These are phyloP conservation scores for Macrosiphum euphorbiae DNA, from an alignment of 2,888 invertebrate genomes.

Conservation along the genomic window DNA sequence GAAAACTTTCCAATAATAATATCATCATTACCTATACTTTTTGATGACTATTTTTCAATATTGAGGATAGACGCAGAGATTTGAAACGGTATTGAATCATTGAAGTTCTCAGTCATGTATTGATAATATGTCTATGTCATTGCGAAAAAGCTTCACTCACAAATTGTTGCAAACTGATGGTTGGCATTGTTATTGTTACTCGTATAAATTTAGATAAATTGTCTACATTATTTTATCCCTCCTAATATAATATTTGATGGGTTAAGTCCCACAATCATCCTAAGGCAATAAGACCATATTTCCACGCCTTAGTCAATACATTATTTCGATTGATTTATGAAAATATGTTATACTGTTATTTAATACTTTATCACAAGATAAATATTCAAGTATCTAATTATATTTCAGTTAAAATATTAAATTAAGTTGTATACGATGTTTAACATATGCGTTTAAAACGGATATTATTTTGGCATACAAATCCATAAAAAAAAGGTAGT, in stretches of 20 bases:
- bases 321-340: background rate
- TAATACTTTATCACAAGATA: background rate
- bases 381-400: background rate
- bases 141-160: background rate
- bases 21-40: background rate
- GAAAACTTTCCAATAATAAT: background rate
- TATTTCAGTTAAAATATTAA: background rate
- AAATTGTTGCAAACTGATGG: background rate
- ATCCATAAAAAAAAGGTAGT: background rate
- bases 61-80: background rate
- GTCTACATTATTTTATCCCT: background rate
- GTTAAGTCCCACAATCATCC: too few species aligned
- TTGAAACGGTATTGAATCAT: background rate
- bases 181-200: background rate
- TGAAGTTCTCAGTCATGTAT: background rate
- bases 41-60: background rate
- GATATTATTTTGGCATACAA: background rate
- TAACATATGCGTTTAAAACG: background rate
- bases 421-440: background rate
- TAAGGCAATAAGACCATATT: background rate
- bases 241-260: background rate
- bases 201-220: background rate
- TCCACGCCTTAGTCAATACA: fast-evolving
- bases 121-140: background rate
- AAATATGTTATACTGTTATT: background rate